Evolutionary conservation across 2,888 invertebrate genomes (phyloP), one percentile per base, ranked within the genome.

Genomic region (Chaetoderma sp.): DNA sequence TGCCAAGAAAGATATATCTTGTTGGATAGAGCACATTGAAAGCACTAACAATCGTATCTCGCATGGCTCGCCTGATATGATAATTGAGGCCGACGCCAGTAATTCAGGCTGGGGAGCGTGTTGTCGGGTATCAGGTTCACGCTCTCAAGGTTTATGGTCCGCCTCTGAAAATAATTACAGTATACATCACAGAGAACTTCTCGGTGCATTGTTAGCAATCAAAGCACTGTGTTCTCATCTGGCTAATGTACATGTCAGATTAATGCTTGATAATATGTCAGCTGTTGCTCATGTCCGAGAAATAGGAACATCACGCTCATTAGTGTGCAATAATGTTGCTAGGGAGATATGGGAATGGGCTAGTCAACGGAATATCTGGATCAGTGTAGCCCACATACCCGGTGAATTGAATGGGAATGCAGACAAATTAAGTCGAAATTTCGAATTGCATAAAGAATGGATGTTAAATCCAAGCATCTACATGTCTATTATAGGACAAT

Each of bases 391-490:
- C 3, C 30, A 28, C 30, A 33, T 56, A 21, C 23, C 33, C 2
- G 52, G 18, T 27, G 18, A 10, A 4, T 8, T n/a, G 13, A 60
- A 60, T 25, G 33, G 16, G 8, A n/a, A 52, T 1, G 52, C 60
- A 1, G 60, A 60, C 42, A 30, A 32, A 27, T 23, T 33, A 32
- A 27, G 25, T 32, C 50, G 52, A 25, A 60, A 52, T 16, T 60
- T 60, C 27, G 25, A 23, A n/a, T 50, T 52, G 13, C 25, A 28
- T 13, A 50, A 30, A 16, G 60, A 52, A 52, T 52, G 60, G 60
- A 50, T 42, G 25, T 2, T 60, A 39, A 16, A 36, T 10, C 27
- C 32, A 13, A 2, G 2, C 1, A 30, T 52, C 27, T 50, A 39
- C 25, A 50, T 8, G 4, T 25, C 16, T 13, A 33, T 50, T 18